Percentiles rank a stretch among this genome's conserved stretches.
These are phyloP conservation scores for Tenebrosternarchus preto DNA, from an alignment of 2,113 vertebrate genomes.

Conservation along the genomic window DNA sequence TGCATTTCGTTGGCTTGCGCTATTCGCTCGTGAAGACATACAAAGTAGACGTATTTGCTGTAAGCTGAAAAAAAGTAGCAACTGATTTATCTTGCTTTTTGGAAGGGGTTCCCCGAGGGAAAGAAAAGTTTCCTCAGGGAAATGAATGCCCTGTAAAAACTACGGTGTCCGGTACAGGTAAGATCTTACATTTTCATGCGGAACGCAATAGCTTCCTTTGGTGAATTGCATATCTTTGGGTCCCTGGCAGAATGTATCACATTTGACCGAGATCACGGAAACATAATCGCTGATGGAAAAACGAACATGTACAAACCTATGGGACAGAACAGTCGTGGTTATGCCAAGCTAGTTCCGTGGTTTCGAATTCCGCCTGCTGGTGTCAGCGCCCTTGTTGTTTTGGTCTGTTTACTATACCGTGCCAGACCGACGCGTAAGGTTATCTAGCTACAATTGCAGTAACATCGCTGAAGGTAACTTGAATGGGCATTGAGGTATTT, in stretches of 20 bases:
- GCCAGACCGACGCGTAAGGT: too few species aligned
- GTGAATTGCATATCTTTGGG: background rate
- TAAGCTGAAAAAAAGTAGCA: conserved; percentile 13
- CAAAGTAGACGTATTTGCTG: conserved; percentile 15
- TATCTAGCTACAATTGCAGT: too few species aligned
- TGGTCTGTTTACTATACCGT: background rate
- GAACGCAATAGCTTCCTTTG: background rate
- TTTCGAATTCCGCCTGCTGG: background rate
- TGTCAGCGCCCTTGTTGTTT: conserved; percentile 25
- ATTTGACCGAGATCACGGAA: background rate
- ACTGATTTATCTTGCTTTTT: background rate
- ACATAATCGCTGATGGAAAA: background rate
- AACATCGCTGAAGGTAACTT: too few species aligned
- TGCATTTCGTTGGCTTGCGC: background rate
- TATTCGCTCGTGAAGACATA: background rate
- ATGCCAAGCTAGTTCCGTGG: background rate
- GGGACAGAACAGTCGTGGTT: background rate
- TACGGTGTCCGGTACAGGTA: conserved; percentile 68
- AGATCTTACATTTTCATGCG: conserved; percentile 49
- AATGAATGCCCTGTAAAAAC: conserved; percentile 66
- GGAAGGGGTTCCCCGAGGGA: conserved; percentile 47
- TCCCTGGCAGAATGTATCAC: background rate
- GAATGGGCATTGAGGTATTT: too few species aligned
- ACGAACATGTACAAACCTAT: background rate
- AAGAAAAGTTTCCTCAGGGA: conserved; percentile 72